A percentile compares a stretch with the other conserved stretches of the same genome.
phyloP scores from a whole-genome alignment of 2,113 vertebrate species.

The Murina feae region DNA sequence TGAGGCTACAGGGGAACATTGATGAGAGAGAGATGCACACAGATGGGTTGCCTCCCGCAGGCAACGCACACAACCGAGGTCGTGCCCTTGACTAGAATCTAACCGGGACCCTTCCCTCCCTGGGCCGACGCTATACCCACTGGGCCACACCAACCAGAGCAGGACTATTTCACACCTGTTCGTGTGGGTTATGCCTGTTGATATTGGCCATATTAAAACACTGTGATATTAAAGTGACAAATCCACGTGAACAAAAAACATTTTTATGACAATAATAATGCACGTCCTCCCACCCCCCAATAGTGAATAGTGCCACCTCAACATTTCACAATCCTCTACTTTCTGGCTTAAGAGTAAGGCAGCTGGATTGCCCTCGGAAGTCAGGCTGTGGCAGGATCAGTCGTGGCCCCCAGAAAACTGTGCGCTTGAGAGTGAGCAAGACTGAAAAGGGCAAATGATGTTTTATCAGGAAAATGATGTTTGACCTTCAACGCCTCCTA shows the following conservation, averaged over 20 bases:
- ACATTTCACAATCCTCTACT: neutral
- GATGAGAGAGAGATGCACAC: no score
- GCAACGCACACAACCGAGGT: no score
- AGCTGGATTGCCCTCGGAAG: neutral
- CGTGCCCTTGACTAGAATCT: no score
- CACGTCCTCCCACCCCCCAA: neutral
- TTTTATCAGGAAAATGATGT: neutral
- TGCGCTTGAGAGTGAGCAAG: neutral
- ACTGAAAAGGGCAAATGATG: neutral
- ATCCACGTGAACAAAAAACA: neutral
- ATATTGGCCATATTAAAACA: neutral
- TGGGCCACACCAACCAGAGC: no score
- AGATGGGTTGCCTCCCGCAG: no score
- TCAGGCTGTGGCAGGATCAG: neutral
- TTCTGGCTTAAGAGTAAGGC: neutral
- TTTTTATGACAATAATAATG: neutral
- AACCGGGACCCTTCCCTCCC: no score
- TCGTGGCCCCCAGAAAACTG: neutral
- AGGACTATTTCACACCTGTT: neutral
- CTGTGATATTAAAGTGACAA: neutral
- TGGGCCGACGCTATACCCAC: no score
- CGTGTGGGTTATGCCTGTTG: neutral
- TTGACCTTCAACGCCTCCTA: neutral
- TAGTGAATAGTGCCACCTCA: neutral
- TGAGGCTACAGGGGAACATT: no score